Conservation (phyloP, 2,888 invertebrate species). For the Aquatica leii region DNA sequence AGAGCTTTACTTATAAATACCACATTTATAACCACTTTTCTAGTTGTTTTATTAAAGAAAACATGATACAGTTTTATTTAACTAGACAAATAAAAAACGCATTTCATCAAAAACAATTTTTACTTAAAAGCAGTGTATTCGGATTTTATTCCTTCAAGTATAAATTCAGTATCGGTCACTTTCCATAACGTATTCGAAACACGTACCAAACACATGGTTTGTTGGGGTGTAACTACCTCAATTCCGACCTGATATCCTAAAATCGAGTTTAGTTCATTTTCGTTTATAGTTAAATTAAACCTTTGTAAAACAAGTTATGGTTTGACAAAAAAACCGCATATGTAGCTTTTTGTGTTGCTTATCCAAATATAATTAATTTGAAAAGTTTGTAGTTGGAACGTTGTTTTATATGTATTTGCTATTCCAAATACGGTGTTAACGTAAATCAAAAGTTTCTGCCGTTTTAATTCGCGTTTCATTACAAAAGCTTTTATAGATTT, state of each 20-base stretch:
- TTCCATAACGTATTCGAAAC: slow-evolving; percentile 34
- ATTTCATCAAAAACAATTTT: not conserved
- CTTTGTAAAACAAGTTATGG: slow-evolving; percentile 12
- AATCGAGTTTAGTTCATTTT: slow-evolving; percentile 41
- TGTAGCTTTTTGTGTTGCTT: too few relatives aligned
- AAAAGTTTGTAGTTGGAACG: too few relatives aligned
- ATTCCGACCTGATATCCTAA: slow-evolving; percentile 43
- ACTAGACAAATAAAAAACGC: slow-evolving; percentile 14
- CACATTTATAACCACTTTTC: slow-evolving; percentile 29
- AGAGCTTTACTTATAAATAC: slow-evolving; percentile 22
- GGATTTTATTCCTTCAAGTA: not conserved
- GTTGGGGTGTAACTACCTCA: slow-evolving; percentile 40
- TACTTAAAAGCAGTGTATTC: not conserved
- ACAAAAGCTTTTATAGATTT: too few relatives aligned
- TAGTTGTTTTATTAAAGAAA: slow-evolving; percentile 19
- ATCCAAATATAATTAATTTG: too few relatives aligned
- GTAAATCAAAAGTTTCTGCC: too few relatives aligned
- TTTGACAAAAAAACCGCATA: too few relatives aligned
- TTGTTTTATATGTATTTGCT: too few relatives aligned
- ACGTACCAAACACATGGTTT: slow-evolving; percentile 42
- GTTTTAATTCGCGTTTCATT: too few relatives aligned
- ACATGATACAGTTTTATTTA: slow-evolving; percentile 16
- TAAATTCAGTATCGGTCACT: not conserved
- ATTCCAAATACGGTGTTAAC: too few relatives aligned
- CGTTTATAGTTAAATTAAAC: slow-evolving; percentile 39